Evolutionary conservation across 2,888 invertebrate species (phyloP), one percentile per base, ranked within the genome.

Genomic region (Phortica okadai): DNA sequence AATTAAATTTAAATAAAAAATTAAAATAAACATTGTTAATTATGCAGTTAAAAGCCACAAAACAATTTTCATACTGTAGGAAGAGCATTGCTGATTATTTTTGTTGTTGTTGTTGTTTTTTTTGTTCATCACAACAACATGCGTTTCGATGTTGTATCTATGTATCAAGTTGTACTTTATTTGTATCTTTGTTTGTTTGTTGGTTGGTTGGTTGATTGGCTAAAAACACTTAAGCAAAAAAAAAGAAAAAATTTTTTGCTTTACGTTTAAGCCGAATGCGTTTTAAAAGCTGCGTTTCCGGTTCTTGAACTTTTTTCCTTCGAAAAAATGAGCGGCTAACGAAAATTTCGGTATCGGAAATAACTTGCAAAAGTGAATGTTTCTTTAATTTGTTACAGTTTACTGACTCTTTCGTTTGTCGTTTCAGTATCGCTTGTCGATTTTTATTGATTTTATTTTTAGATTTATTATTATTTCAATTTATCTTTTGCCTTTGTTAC

Each of bases 21-120:
- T 80, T 77, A 79, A 75, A 79, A 54, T 33, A 72, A 54, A 56
- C 16, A 56, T 72, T 25, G 10, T 56, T 72, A 72, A 72, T 72
- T 72, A 72, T 72, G 70, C 70, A 72, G 14, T 33, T 56, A 25
- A 42, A 74, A 74, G 14, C 62, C 50, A 25, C 59, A 62, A 56
- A 72, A 72, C 70, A 72, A 72, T 72, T 72, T 33, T 14, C 10
- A 10, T 66, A 41, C 16, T 66, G 25, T 72, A 72, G 70, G 70
- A 72, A 72, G 70, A 72, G 54, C 54, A 11, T 72, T 69, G 25
- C 21, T 21, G 62, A 62, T 21, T 25, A 62, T 21, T 62, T 62
- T 16, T 10, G 62, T 16, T 10, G 16, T 56, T 56, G n/a, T n/a
- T 2, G 14, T 14, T 11, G 14, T 56, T 56, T 2, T 56, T 11